phyloP scores from a whole-genome alignment of 2,113 vertebrate genomes.

The Microtus ochrogaster region DNA sequence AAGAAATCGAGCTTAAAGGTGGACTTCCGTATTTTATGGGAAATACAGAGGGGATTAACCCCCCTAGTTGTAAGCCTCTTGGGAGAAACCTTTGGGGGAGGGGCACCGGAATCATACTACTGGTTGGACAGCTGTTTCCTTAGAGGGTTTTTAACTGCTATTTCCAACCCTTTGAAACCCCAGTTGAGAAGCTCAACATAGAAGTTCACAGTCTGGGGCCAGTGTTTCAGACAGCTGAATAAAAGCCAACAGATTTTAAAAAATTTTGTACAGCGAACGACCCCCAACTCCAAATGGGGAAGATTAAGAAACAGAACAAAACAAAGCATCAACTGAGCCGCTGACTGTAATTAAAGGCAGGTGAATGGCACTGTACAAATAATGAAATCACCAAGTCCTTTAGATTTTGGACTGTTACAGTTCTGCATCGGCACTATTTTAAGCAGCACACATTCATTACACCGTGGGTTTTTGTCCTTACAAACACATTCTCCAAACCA shows the following conservation, averaged over 20 bases:
- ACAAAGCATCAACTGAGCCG: slow-evolving; percentile 23
- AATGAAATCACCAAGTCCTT: not conserved
- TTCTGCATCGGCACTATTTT: not conserved
- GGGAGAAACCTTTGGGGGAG: not conserved
- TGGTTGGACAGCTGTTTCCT: not conserved
- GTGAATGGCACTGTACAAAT: slow-evolving; percentile 34
- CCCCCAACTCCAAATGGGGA: not conserved
- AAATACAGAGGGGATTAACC: not conserved
- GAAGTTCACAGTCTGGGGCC: not conserved
- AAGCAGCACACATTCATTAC: slow-evolving; percentile 34
- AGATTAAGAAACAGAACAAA: slow-evolving; percentile 3
- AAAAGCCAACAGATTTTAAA: slow-evolving; percentile 45
- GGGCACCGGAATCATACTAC: not conserved
- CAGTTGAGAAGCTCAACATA: slow-evolving; percentile 4
- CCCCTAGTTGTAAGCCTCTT: not conserved
- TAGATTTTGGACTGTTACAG: slow-evolving; percentile 39
- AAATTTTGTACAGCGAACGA: slow-evolving; percentile 23
- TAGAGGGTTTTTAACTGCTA: slow-evolving; percentile 16
- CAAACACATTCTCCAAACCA: slow-evolving; percentile 1
- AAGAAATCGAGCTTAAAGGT: slow-evolving; percentile 51
- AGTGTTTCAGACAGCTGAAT: not conserved
- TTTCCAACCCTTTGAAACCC: slow-evolving; percentile 12
- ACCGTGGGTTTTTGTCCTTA: not conserved
- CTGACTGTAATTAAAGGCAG: slow-evolving; percentile 36
- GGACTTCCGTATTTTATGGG: not conserved